These are phyloP conservation scores for Naja naja DNA, from an alignment of 2,113 vertebrate species.

Conservation along the genomic window DNA sequence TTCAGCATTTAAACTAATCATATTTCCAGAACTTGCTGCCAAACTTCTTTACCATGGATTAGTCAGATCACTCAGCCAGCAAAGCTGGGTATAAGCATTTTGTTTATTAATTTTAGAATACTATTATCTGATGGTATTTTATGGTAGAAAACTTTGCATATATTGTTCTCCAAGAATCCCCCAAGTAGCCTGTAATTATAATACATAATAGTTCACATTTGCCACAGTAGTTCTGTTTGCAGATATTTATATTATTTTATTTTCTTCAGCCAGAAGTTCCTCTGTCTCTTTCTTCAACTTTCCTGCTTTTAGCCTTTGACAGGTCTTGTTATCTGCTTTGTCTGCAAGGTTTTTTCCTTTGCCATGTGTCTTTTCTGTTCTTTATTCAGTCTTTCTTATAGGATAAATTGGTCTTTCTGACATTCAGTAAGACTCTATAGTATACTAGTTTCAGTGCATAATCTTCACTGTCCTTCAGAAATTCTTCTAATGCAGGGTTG, in stretches of 20 bases:
- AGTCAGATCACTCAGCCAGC: not conserved
- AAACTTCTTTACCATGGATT: not conserved
- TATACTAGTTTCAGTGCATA: not conserved
- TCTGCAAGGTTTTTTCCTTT: not conserved
- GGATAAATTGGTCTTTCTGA: not conserved
- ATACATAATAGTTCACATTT: not conserved
- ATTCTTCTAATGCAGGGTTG: not conserved
- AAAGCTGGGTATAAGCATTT: not conserved
- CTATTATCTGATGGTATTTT: not conserved
- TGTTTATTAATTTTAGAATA: not conserved
- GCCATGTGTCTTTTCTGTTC: not conserved
- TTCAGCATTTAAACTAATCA: not conserved
- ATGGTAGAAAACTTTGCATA: not conserved
- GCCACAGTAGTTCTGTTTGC: not conserved
- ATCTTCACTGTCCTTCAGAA: not conserved
- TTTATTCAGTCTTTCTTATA: not conserved
- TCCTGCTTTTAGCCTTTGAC: not conserved
- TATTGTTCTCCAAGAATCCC: not conserved
- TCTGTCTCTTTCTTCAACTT: not conserved
- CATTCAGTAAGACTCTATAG: not conserved
- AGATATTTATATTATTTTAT: not conserved
- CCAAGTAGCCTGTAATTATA: not conserved
- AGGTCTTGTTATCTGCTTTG: not conserved
- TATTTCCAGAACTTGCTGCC: not conserved
- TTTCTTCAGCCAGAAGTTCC: not conserved